Conservation (phyloP, 2,797 vertebrate species). For the Smutsia temminckii region DNA sequence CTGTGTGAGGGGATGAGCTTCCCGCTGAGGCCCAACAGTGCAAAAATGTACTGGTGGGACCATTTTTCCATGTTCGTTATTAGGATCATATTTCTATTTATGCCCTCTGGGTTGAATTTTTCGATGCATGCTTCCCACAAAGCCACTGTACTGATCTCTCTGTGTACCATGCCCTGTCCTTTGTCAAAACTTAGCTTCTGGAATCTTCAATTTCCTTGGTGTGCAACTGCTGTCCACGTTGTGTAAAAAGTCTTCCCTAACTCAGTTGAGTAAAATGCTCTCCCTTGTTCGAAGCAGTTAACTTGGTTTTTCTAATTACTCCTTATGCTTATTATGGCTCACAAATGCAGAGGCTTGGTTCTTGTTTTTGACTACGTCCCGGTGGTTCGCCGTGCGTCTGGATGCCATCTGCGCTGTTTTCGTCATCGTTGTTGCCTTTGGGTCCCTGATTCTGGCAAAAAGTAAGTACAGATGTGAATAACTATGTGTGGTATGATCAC, state of each 20-base stretch:
- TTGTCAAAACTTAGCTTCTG: background rate
- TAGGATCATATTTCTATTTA: background rate
- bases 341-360: conserved; percentile 92
- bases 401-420: conserved; percentile 96
- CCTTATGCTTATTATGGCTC: background rate
- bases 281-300: background rate
- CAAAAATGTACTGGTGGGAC: fast-evolving
- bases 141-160: background rate
- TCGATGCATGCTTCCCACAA: background rate
- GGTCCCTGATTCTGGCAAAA: conserved; percentile 90
- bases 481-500: conserved; percentile 74
- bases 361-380: conserved; percentile 94
- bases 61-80: background rate
- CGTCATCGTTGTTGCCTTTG: conserved; percentile 90
- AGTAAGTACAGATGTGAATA: conserved; percentile 87
- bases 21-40: fast-evolving
- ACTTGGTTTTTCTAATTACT: background rate
- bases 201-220: background rate
- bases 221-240: background rate
- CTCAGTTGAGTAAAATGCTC: background rate
- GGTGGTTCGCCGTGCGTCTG: conserved; percentile 95
- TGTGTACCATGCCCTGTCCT: background rate
- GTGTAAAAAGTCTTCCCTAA: background rate
- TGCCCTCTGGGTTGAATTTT: conserved; percentile 18
- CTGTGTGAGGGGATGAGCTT: background rate